Evolutionary conservation across 2,797 vertebrate genomes (phyloP).

Genomic region (Glyptemys insculpta): DNA sequence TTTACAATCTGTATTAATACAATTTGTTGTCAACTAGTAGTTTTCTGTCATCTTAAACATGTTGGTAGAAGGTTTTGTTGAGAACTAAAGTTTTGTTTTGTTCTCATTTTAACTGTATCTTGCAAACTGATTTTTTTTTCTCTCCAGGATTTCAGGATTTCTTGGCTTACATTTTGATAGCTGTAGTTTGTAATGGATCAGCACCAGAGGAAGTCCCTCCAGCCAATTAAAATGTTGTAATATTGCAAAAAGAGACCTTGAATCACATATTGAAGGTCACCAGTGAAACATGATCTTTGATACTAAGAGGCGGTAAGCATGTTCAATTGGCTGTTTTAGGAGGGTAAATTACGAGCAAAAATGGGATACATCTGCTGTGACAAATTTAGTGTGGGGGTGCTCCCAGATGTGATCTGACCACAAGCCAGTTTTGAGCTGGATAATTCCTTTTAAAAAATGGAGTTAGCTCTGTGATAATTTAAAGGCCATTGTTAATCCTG

Average conservation of each 20-base stretch:
- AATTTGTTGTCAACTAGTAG: neutral
- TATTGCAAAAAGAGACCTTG: slow-evolving; percentile 74
- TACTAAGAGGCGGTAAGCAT: slow-evolving; percentile 72
- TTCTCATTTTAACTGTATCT: slow-evolving; percentile 26
- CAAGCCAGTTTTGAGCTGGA: slow-evolving; percentile 36
- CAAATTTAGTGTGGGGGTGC: slow-evolving; percentile 48
- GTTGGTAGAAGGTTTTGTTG: slow-evolving; percentile 34
- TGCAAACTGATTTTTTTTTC: slow-evolving; percentile 42
- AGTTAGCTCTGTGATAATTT: neutral
- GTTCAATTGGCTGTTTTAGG: slow-evolving; percentile 54
- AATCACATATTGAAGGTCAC: slow-evolving; percentile 80
- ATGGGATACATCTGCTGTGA: slow-evolving; percentile 57
- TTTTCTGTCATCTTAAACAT: neutral
- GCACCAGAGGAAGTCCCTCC: slow-evolving; percentile 60
- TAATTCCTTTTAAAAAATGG: neutral
- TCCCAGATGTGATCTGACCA: neutral
- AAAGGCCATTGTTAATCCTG: neutral
- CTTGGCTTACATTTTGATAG: slow-evolving; percentile 26
- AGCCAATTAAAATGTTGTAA: slow-evolving; percentile 75
- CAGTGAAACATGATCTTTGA: slow-evolving; percentile 81
- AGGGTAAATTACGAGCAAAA: slow-evolving; percentile 74
- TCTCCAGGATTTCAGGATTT: slow-evolving; percentile 43
- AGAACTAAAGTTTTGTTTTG: slow-evolving; percentile 35
- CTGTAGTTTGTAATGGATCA: slow-evolving; percentile 34
- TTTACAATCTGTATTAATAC: neutral